phyloP scores from a whole-genome alignment of 2,797 vertebrate species.

The Falco berigora region DNA sequence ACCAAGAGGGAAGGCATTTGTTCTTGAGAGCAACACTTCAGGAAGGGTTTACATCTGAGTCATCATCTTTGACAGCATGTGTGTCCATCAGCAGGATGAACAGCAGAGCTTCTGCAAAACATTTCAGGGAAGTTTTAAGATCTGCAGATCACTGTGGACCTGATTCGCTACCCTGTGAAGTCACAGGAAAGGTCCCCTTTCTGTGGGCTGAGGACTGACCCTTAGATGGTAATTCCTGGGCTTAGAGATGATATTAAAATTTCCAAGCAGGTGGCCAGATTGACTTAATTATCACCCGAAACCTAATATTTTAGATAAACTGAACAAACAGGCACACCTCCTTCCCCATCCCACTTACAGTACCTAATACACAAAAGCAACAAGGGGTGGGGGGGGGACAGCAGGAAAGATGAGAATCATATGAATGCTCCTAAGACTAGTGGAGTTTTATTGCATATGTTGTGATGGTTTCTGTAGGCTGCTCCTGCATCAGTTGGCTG shows the following conservation, averaged over 20 bases:
- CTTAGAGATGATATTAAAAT: not conserved
- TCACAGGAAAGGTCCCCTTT: not conserved
- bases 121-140: not conserved
- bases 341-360: not conserved
- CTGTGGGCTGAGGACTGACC: not conserved
- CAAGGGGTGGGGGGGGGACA: not conserved
- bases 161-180: not conserved
- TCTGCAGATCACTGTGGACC: not conserved
- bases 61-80: conserved; percentile 9
- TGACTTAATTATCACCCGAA: not conserved
- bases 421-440: not conserved
- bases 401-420: not conserved
- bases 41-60: conserved; percentile 42
- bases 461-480: not conserved
- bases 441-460: not conserved
- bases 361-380: not conserved
- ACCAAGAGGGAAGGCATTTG: conserved; percentile 24
- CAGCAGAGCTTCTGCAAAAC: not conserved
- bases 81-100: not conserved
- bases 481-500: not conserved
- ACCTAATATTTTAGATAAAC: not conserved
- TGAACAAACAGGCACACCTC: not conserved
- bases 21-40: conserved; percentile 7
- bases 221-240: not conserved
- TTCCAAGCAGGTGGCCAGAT: not conserved